Base-by-base conservation (phyloP, 2,888 invertebrate genomes). In the Rutpela maculata region DNA sequence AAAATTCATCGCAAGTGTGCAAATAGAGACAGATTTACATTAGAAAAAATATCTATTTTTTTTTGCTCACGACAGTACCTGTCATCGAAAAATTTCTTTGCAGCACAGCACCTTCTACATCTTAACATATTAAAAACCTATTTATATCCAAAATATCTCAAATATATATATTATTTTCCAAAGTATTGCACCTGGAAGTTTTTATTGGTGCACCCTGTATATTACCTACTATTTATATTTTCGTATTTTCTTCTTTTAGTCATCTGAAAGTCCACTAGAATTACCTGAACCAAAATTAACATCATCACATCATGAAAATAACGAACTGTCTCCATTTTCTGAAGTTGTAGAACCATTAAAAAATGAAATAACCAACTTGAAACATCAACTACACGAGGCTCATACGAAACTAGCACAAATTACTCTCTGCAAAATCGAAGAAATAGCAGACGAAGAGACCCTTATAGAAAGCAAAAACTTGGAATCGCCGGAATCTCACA, bases 281-380 rank as follows among this genome's bases (percentile, higher is more conserved):
- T 86, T 90, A 43, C 90, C 90, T 50, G 89, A 90, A 80, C 90
- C 90, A 26, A 90, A 90, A 85, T 82, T 90, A 71, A 85, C 82
- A 63, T 86, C 88, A 35, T 89, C 89, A 11, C 86, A 88, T 78
- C 86, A 86, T 74, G 88, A 88, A 75, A 85, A 86, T 79, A 87
- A 84, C 77, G 87, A 86, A 73, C 84, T 85, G 73, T 81, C 84
- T 2, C 86, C 88, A 5, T 87, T 85, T 74, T 84, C 87, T 31
- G 89, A 89, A 80, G 84, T 88, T 56, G 88, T 89, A 12, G 89
- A 90, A 73, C 86, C 89, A 1, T 81, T 90, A 57, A 89, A 88
- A 79, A 87, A 85, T 79, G 90, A 90, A 87, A 89, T 90, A 71
- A 81, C 85, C 66, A 85, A 83, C 77, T 83, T 90, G 69, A 88